These are phyloP conservation scores for Etheostoma nigrum DNA, from an alignment of 2,797 vertebrate species.

Conservation along the genomic window DNA sequence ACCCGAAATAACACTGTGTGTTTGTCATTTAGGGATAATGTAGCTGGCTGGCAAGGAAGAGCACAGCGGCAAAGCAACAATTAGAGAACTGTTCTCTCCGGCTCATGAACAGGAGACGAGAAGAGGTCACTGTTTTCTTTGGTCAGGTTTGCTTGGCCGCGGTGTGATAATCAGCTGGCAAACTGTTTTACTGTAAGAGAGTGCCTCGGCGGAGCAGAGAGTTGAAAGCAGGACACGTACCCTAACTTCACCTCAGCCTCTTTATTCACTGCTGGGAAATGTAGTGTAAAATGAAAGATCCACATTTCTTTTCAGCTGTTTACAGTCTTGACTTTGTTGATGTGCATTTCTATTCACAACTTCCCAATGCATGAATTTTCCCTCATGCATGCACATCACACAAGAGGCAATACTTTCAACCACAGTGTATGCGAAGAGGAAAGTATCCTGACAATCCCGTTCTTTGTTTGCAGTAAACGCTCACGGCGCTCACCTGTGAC, in stretches of 20 bases:
- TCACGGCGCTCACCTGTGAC: constrained; percentile 81
- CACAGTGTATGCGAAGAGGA: constrained; percentile 46
- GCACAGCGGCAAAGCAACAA: constrained; percentile 75
- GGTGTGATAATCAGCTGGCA: constrained; percentile 68
- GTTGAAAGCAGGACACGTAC: constrained; percentile 56
- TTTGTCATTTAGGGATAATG: constrained; percentile 83
- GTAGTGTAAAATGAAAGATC: constrained; percentile 48
- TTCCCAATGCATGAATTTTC: constrained; percentile 10
- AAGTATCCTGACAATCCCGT: constrained; percentile 74
- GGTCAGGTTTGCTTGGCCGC: constrained; percentile 65
- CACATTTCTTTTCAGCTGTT: constrained; percentile 30
- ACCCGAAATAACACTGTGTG: constrained; percentile 82
- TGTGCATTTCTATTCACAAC: constrained; percentile 55
- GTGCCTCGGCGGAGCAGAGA: constrained; percentile 21
- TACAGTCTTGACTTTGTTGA: constrained; percentile 36
- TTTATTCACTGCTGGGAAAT: constrained; percentile 45
- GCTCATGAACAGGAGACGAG: constrained; percentile 56
- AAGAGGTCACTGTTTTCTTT: constrained; percentile 73
- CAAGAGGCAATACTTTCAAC: constrained; percentile 48
- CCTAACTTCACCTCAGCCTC: constrained; percentile 37
- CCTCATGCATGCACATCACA: constrained; percentile 14
- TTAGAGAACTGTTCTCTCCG: constrained; percentile 73
- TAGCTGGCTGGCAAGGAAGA: constrained; percentile 67
- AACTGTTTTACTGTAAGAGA: constrained; percentile 48
- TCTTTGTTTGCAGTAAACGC: constrained; percentile 81